Percentiles rank a stretch among this genome's conserved stretches.
Evolutionary conservation across 2,797 vertebrate genomes (phyloP).

Genomic region (Bucorvus abyssinicus): DNA sequence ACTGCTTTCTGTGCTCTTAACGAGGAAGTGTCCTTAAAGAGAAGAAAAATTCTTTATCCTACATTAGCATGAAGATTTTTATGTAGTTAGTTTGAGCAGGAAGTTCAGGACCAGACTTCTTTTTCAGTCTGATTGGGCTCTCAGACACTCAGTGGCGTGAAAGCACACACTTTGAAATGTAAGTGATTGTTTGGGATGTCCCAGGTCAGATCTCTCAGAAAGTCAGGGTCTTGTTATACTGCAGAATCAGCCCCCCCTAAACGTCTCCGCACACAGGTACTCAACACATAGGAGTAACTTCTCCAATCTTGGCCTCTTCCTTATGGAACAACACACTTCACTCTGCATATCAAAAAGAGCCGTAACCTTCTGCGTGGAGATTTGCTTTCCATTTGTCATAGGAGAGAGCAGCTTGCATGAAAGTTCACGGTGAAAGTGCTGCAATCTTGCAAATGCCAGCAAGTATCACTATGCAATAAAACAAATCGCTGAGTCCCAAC

Average conservation of each 20-base stretch:
- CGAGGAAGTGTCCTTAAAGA: not conserved
- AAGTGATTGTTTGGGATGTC: not conserved
- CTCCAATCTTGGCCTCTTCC: not conserved
- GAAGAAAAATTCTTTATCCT: not conserved
- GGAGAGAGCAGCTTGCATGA: not conserved
- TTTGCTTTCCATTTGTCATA: not conserved
- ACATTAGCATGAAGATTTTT: not conserved
- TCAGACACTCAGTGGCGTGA: not conserved
- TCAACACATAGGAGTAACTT: not conserved
- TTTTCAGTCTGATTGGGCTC: not conserved
- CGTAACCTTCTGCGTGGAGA: not conserved
- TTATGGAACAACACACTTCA: not conserved
- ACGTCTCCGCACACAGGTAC: not conserved
- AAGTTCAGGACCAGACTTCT: not conserved
- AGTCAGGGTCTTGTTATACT: not conserved
- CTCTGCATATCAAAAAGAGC: not conserved
- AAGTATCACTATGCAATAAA: not conserved
- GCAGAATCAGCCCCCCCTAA: not conserved
- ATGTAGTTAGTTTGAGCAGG: not conserved
- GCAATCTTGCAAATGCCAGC: not conserved
- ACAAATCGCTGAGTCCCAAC: not conserved
- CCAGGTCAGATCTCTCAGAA: not conserved
- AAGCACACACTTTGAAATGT: not conserved
- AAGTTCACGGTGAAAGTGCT: not conserved
- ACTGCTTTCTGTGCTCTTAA: conserved; percentile 22